Conservation (phyloP, 2,113 vertebrate genomes). For the Myanophis thanlyinensis region DNA sequence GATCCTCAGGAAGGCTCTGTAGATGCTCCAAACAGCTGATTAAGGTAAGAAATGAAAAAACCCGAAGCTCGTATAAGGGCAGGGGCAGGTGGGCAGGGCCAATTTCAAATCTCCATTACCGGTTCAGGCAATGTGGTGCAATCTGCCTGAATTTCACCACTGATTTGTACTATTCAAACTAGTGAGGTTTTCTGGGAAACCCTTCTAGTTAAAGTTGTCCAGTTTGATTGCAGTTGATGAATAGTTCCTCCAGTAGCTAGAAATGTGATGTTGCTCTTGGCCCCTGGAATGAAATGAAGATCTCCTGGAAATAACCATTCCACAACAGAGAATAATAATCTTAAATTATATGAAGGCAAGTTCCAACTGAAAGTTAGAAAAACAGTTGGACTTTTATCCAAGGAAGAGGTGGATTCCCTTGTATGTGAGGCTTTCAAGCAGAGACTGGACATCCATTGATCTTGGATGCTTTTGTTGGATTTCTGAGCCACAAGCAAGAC, state of each 20-base stretch:
- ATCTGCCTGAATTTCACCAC: too few species aligned
- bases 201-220: neutral
- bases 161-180: neutral
- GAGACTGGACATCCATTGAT: neutral
- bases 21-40: too few species aligned
- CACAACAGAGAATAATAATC: neutral
- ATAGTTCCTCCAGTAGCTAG: neutral
- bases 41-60: too few species aligned
- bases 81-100: too few species aligned
- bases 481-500: neutral
- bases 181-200: neutral
- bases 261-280: neutral
- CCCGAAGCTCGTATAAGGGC: too few species aligned
- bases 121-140: too few species aligned
- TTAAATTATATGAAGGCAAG: neutral
- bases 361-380: neutral
- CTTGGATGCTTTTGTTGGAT: neutral
- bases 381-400: neutral
- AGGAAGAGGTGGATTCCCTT: neutral
- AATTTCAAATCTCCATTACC: too few species aligned
- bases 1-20: too few species aligned
- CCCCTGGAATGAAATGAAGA: neutral
- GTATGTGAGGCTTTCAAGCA: neutral
- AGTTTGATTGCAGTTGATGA: neutral
- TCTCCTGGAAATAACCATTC: neutral